Base-by-base conservation (phyloP, 1,140 invertebrate genomes). In the Heliconius melpomene region DNA sequence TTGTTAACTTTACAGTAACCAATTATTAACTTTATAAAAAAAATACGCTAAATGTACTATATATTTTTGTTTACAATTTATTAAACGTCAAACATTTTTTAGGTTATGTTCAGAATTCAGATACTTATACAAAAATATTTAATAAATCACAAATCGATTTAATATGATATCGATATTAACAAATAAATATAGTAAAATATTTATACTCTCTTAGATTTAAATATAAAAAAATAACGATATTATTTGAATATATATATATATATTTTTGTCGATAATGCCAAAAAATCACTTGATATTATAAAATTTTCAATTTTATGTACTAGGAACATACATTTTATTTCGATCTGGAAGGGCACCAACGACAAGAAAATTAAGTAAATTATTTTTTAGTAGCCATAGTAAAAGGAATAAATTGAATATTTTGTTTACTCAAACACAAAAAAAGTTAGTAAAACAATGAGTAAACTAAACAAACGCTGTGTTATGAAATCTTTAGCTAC, bases 61-160 rank as follows among this genome's bases (percentile, higher is more conserved):
- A 66, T 26, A 26, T 66, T 26, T 9, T 26, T 66, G 26, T 66
- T 66, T 66, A 60, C 54, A 23, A 13, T 66, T 66, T 66, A 16
- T 1, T 29, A 29, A 66, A 29, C 60, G n/a, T 26, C 60, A 66
- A 66, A 29, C 9, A 7, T 29, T 16, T 66, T 66, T 29, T 29
- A 79, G 78, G 78, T 75, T 79, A 79, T 79, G 74, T 79, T 79
- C 66, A 66, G 74, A 79, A 36, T 1, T 75, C 66, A 74, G 74
- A 79, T 79, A 54, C 46, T n/a, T 8, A 74, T 75, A 73, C 7
- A 11, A 72, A 36, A 72, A 38, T 36, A 66, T 66, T 23, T 57
- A 9, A 16, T 66, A 29, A 66, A 11, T 16, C 8, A 11, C 9
- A 66, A 16, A 26, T 29, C 11, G 60, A 29, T 29, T 6, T 26